Base-by-base conservation (phyloP, 2,888 invertebrate genomes). In the Phoenoteleia sp. region DNA sequence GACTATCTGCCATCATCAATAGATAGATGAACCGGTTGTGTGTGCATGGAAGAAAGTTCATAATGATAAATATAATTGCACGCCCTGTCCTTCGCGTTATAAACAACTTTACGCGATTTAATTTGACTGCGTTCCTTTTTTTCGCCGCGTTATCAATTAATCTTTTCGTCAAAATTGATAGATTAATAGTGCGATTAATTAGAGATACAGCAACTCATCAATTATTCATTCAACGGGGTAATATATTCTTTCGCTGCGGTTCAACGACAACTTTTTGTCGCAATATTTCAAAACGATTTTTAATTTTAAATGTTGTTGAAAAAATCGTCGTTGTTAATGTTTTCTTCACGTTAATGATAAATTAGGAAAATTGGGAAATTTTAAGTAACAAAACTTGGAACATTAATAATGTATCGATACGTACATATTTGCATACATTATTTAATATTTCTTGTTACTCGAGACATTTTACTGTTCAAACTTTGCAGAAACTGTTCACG, bases 1-100 rank as follows among this genome's bases (percentile, higher is more conserved):
- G 79, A 85, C 85, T 86, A 87, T 87, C 85, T 87, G 79, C 87
- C 87, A 86, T 82, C 84, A 87, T 87, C 87, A 83, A 66, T 84
- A 86, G 87, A 87, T 86, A 87, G 86, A 87, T 87, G 87, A 83
- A 76, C 82, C 83, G 81, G 83, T 77, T 83, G 66, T 82, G 29
- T 83, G 54, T 39, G 74, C 71, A 71, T 52, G 80, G 36, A 81
- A 72, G 81, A 81, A 84, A 81, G 81, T 84, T 83, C 72, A 77
- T 82, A 67, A 80, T 76, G 82, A 80, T 80, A 82, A 85, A 85
- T 85, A 80, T 83, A 84, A 84, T 84, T 84, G 77, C 72, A n/a
- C 64, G 29, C 45, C 9, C 25, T 60, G 81, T 81, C 74, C 62
- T 17, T 33, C 39, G 39, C 27, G 54, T 29, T 72, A 72, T 77